Base-by-base conservation (phyloP, 1,140 invertebrate genomes). In the Platyura marginata region DNA sequence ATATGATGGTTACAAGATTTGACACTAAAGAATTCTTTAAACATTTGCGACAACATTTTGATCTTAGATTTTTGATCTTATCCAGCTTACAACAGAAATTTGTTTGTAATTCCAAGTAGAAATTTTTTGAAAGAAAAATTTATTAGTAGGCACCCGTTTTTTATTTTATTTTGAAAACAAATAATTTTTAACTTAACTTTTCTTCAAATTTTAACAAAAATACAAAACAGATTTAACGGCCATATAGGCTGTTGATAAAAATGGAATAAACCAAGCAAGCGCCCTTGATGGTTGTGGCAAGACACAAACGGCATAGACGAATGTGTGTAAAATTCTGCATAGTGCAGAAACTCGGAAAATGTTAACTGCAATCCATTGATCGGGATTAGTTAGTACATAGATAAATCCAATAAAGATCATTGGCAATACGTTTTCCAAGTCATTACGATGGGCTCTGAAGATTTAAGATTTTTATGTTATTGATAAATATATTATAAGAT, bases 361-460 rank as follows among this genome's bases (percentile, higher is more conserved):
- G n/a, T 62, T 57, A 16, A 62, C 55, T 21, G 77, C 78, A n/a
- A 68, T 32, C 6, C 47, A 59, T 5, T 54, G 34, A 4, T 53
- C 49, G 13, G 79, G 79, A 35, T 63, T 62, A 1, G 73, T 79
- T 32, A 68, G 50, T 0, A 75, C 54, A 54, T 77, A 81, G 2
- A 77, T 46, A 1, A 69, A 63, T 2, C 70, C 75, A 33, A 73
- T 57, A 2, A 69, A 49, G 8, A 77, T 63, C 62, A 79, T 81
- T 3, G 72, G 64, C 9, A 74, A 52, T 44, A 80, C 67, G 48
- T 79, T 81, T 54, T 81, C 78, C 40, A 81, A 47, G 51, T 81
- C 78, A 50, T 81, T 37, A 18, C 16, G 15, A 16, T 37, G 36
- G 11, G 15, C 19, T 37, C 15, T 37, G 36, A 13, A 29, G 25